phyloP scores from a whole-genome alignment of 2,888 invertebrate species.

The Abrostola tripartita region DNA sequence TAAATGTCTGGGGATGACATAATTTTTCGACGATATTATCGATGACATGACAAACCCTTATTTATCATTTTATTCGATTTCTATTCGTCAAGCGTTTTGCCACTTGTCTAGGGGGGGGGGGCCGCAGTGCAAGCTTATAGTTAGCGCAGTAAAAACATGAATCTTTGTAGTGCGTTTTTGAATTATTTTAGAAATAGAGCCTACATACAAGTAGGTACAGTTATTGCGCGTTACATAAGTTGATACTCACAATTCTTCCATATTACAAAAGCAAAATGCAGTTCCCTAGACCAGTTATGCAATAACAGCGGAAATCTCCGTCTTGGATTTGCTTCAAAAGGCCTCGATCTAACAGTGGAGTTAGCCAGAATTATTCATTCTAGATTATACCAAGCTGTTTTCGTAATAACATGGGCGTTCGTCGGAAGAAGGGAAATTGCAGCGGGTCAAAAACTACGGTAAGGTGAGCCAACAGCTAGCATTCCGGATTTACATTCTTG shows the following conservation, averaged over 20 bases:
- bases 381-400: conserved; percentile 35
- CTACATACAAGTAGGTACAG: too few relatives aligned
- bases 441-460: conserved; percentile 62
- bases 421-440: conserved; percentile 61
- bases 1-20: too few relatives aligned
- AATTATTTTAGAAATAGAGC: too few relatives aligned
- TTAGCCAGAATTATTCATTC: conserved; percentile 31
- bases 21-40: too few relatives aligned
- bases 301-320: not conserved
- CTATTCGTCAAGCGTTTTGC: too few relatives aligned
- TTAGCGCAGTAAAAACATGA: too few relatives aligned
- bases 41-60: too few relatives aligned
- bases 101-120: too few relatives aligned
- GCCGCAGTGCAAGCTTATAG: too few relatives aligned
- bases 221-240: too few relatives aligned
- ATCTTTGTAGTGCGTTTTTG: too few relatives aligned
- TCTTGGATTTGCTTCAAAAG: conserved; percentile 24
- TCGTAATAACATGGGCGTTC: conserved; percentile 35
- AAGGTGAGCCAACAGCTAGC: conserved; percentile 51
- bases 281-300: not conserved
- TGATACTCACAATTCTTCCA: not conserved
- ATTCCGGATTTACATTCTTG: conserved; percentile 53
- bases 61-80: too few relatives aligned
- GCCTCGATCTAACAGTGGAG: conserved; percentile 2
- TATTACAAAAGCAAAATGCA: conserved; percentile 1